These are phyloP conservation scores for Ischnura elegans DNA, from an alignment of 2,888 invertebrate genomes.

Conservation along the genomic window DNA sequence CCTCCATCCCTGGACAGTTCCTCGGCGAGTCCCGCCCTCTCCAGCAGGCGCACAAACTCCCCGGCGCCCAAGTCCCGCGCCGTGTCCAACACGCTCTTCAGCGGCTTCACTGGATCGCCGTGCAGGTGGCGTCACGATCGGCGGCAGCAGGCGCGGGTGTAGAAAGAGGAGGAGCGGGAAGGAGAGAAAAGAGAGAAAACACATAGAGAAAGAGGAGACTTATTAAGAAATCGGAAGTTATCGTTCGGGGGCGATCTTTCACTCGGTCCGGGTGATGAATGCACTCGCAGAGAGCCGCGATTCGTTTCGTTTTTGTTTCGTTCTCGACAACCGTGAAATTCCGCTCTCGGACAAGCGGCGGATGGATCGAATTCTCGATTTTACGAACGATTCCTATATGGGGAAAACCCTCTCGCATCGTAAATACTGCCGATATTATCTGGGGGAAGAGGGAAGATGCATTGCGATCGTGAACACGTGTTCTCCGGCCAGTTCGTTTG, in stretches of 20 bases:
- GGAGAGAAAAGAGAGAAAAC: not conserved
- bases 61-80: constrained; percentile 77
- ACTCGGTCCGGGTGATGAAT: not conserved
- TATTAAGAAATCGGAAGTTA: constrained; percentile 51
- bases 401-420: no score
- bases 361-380: no score
- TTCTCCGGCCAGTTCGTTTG: no score
- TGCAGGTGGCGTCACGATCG: constrained; percentile 59
- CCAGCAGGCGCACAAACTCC: constrained; percentile 77
- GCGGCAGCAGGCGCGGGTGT: not conserved
- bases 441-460: no score
- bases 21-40: constrained; percentile 76
- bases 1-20: constrained; percentile 76
- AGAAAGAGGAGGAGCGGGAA: not conserved
- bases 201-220: not conserved
- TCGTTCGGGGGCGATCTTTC: not conserved
- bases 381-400: no score
- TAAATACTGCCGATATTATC: no score
- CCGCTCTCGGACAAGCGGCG: not conserved
- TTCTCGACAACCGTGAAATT: not conserved
- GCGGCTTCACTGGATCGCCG: constrained; percentile 76
- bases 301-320: not conserved
- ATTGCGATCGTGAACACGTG: no score
- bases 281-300: not conserved
- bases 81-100: constrained; percentile 78